A percentile compares a stretch with the other conserved stretches of the same genome.
Evolutionary conservation across 53 echinoderm and acorn worm genomes (phyloP).

Genomic region (Temnopleurus reevesii): DNA sequence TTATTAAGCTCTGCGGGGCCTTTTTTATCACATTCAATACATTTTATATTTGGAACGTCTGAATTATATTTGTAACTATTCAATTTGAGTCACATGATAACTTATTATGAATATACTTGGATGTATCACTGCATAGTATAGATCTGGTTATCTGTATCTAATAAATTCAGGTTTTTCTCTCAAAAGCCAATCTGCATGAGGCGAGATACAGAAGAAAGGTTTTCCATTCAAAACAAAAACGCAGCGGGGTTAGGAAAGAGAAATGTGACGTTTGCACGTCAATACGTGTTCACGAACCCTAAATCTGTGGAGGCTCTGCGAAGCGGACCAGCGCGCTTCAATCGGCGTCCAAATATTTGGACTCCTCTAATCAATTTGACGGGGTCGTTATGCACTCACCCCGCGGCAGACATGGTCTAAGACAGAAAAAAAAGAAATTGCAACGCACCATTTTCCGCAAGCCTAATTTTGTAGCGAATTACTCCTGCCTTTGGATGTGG

Average conservation of each 20-base stretch:
- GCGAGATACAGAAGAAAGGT: not conserved
- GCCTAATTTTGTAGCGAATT: constrained; percentile 55
- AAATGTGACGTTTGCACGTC: constrained; percentile 35
- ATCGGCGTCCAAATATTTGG: constrained; percentile 60
- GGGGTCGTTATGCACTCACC: constrained; percentile 53
- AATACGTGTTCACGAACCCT: constrained; percentile 31
- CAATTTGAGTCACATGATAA: too few relatives aligned
- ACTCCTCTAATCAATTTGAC: constrained; percentile 57
- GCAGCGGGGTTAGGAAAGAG: not conserved
- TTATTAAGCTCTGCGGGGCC: too few relatives aligned
- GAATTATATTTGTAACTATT: too few relatives aligned
- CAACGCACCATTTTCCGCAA: constrained; percentile 46
- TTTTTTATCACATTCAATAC: too few relatives aligned
- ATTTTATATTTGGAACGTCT: too few relatives aligned
- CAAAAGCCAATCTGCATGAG: not conserved
- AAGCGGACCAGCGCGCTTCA: constrained; percentile 52
- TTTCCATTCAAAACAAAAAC: not conserved
- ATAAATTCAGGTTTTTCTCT: not conserved
- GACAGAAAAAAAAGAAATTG: constrained; percentile 32
- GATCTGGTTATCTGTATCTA: too few relatives aligned
- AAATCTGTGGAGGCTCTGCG: constrained; percentile 9
- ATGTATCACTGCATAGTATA: too few relatives aligned
- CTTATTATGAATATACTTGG: too few relatives aligned
- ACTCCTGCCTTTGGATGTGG: constrained; percentile 10
- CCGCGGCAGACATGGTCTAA: constrained; percentile 8